phyloP scores from a whole-genome alignment of 2,113 vertebrate species.

The Lagopus leucura region DNA sequence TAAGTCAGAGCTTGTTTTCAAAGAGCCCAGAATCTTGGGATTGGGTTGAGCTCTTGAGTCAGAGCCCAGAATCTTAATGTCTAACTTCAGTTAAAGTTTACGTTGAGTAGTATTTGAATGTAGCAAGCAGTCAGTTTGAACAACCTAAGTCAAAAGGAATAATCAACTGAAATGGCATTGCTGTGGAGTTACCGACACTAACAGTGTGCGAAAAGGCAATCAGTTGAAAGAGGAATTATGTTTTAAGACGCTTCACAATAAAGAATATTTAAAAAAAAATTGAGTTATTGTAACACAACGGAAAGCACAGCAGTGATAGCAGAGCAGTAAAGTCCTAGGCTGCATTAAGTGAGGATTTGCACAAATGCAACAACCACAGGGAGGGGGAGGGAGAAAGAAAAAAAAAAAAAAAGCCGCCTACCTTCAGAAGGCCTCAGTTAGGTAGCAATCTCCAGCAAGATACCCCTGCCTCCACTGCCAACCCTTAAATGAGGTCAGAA shows the following conservation, averaged over 20 bases:
- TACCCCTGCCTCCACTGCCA: too few relatives aligned
- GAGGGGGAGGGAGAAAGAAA: too few relatives aligned
- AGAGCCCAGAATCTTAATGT: not conserved
- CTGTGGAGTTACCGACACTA: not conserved
- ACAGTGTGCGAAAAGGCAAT: not conserved
- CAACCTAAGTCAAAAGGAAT: not conserved
- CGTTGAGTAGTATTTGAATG: not conserved
- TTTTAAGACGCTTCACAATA: not conserved
- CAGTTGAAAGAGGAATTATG: not conserved
- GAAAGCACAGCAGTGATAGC: too few relatives aligned
- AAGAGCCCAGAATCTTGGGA: not conserved
- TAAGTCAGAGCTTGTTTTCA: not conserved
- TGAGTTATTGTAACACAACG: not conserved
- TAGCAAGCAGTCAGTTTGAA: not conserved
- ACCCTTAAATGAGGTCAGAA: too few relatives aligned
- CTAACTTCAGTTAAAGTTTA: not conserved
- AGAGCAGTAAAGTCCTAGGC: too few relatives aligned
- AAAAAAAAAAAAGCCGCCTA: too few relatives aligned
- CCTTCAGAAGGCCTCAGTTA: too few relatives aligned
- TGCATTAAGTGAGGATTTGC: too few relatives aligned
- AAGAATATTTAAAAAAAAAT: not conserved
- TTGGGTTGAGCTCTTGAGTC: not conserved
- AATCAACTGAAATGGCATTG: not conserved
- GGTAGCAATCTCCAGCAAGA: too few relatives aligned
- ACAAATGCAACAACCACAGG: too few relatives aligned